Conservation (phyloP, 2,888 invertebrate species). For the Aspidiotus destructor region DNA sequence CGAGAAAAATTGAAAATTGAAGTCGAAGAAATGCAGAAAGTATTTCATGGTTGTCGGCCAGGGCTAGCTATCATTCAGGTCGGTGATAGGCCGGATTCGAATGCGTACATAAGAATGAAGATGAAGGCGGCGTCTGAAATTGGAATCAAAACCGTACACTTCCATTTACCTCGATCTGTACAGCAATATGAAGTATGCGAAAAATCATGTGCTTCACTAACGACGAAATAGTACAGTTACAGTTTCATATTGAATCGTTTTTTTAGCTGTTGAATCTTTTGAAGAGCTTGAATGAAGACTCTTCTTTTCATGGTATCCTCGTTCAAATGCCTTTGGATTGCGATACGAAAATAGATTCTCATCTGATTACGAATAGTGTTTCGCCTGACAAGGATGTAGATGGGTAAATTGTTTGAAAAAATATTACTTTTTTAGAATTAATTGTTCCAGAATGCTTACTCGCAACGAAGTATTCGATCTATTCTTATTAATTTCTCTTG, state of each 20-base stretch:
- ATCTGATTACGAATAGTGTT: conserved; percentile 78
- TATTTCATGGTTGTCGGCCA: conserved; percentile 49
- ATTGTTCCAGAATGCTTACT: not conserved
- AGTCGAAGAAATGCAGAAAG: conserved; percentile 48
- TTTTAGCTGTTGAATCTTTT: conserved; percentile 58
- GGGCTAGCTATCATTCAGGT: conserved; percentile 91
- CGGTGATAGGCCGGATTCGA: conserved; percentile 91
- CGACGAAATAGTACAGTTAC: not conserved
- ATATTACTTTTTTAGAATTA: not conserved
- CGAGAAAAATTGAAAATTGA: conserved; percentile 57
- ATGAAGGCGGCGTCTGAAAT: conserved; percentile 83
- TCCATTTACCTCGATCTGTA: conserved; percentile 65
- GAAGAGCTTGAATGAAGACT: conserved; percentile 68
- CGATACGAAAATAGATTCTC: conserved; percentile 69
- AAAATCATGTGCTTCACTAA: not conserved
- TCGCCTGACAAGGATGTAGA: conserved; percentile 88
- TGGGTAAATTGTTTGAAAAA: conserved; percentile 53
- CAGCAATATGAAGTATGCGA: conserved; percentile 63
- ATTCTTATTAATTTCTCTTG: not conserved
- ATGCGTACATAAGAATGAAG: conserved; percentile 96
- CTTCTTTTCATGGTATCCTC: conserved; percentile 83
- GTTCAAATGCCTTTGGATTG: conserved; percentile 93
- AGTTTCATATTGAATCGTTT: not conserved
- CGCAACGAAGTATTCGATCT: not conserved
- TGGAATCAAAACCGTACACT: conserved; percentile 72